Base-by-base conservation (phyloP, 2,797 vertebrate species). In the Lophius americanus region DNA sequence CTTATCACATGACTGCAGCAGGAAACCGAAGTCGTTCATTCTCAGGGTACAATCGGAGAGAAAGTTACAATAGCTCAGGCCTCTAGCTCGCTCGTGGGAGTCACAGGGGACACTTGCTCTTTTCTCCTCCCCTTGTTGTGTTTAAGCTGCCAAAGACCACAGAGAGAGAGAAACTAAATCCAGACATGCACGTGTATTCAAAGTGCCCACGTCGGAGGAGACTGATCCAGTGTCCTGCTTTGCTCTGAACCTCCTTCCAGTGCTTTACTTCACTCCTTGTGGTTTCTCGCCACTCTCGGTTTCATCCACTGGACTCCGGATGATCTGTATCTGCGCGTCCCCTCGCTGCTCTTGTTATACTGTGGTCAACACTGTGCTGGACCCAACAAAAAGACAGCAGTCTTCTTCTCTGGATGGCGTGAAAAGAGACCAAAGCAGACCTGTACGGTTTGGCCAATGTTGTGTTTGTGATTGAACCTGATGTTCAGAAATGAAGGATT, bases 131-230 rank as follows among this genome's bases (percentile, higher is more conserved):
- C 23, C 93, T 95, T 91, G 92, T 93, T 93, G 88, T 93, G 90
- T 95, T 84, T 93, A 93, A 95, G 95, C 96, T 98, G 96, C 96
- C 96, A 97, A 98, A 98, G 96, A 98, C 81, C 83, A 90, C 76
- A 83, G 89, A 84, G 84, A 84, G 23, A 23, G 85, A 78, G 76
- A 70, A 86, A 83, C 52, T 52, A 48, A 81, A 77, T 72, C 56
- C 53, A 83, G 67, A 77, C 73, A 64, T 23, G 23, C 79, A 52
- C 41, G 93, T 93, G 79, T 83, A 86, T 93, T 94, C 93, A 92
- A 96, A 97, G 96, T 96, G 96, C 95, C 96, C 95, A 91, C 91
- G 92, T 92, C 75, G 72, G 76, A 64, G 79, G 79, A 78, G 72
- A 62, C 74, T 82, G 94, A 91, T 94, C 94, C 93, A 85, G 73